phyloP scores from a whole-genome alignment of 2,113 vertebrate species.

The Neolamprologus caudopunctatus region DNA sequence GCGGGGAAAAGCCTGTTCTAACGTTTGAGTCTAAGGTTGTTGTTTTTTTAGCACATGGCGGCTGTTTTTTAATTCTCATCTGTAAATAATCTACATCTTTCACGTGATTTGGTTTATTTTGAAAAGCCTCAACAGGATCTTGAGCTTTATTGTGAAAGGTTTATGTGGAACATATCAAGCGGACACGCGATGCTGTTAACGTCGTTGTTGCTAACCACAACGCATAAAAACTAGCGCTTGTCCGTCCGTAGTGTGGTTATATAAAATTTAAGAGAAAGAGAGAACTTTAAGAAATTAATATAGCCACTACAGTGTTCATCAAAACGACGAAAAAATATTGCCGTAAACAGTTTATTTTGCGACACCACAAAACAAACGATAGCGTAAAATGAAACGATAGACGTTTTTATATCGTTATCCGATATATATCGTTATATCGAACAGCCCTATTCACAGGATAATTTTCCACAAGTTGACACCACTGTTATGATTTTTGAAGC shows the following conservation, averaged over 20 bases:
- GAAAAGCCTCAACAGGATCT: fast-evolving
- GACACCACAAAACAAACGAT: too few species aligned
- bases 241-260: fast-evolving
- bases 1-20: background rate
- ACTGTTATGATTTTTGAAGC: background rate
- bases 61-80: fast-evolving
- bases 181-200: fast-evolving
- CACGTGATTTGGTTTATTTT: fast-evolving
- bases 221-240: too few species aligned
- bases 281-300: too few species aligned
- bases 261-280: too few species aligned
- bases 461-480: background rate
- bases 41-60: background rate
- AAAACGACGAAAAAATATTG: too few species aligned
- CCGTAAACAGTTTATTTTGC: too few species aligned
- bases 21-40: background rate
- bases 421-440: too few species aligned
- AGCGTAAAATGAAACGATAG: too few species aligned
- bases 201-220: too few species aligned
- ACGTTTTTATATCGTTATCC: too few species aligned
- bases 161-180: background rate
- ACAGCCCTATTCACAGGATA: background rate
- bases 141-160: background rate
- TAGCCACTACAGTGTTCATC: too few species aligned
- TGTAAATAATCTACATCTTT: background rate